Conservation (phyloP, 2,888 invertebrate genomes). For the Conchocele bisecta region DNA sequence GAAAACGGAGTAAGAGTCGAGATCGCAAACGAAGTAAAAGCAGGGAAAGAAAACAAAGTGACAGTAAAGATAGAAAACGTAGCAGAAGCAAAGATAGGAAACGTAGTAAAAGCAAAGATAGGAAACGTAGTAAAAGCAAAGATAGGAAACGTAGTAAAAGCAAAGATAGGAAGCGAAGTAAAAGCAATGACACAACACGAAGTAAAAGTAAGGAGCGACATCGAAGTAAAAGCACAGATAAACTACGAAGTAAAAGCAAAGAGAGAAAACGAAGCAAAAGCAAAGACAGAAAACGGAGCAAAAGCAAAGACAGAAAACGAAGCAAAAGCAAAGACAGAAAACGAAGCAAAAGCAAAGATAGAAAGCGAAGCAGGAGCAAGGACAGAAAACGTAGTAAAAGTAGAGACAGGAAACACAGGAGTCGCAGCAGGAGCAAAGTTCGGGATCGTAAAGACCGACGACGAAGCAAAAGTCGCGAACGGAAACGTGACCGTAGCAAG, state of each 20-base stretch:
- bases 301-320: conserved; percentile 48
- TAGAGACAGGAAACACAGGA: conserved; percentile 19
- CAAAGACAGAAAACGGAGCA: conserved; percentile 45
- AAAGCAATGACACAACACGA: conserved; percentile 45
- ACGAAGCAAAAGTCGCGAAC: conserved; percentile 7
- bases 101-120: conserved; percentile 39
- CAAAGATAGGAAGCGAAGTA: conserved; percentile 41
- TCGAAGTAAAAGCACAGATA: conserved; percentile 48
- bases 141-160: conserved; percentile 26
- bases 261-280: conserved; percentile 39
- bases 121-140: conserved; percentile 46
- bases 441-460: conserved; percentile 41
- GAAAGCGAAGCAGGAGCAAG: conserved; percentile 1
- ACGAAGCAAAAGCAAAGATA: conserved; percentile 15
- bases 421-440: conserved; percentile 52
- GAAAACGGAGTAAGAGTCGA: conserved; percentile 39
- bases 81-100: conserved; percentile 37
- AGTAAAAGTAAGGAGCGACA: conserved; percentile 45
- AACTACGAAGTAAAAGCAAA: conserved; percentile 36
- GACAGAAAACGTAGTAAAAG: conserved; percentile 38
- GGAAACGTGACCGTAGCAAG: conserved; percentile 48
- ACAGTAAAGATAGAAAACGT: conserved; percentile 35
- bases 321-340: conserved; percentile 50
- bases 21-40: conserved; percentile 44
- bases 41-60: conserved; percentile 40